A percentile compares a stretch with the other conserved stretches of the same genome.
These are phyloP conservation scores for Ornithorhynchus anatinus DNA, from an alignment of 2,113 vertebrate genomes.

Conservation along the genomic window DNA sequence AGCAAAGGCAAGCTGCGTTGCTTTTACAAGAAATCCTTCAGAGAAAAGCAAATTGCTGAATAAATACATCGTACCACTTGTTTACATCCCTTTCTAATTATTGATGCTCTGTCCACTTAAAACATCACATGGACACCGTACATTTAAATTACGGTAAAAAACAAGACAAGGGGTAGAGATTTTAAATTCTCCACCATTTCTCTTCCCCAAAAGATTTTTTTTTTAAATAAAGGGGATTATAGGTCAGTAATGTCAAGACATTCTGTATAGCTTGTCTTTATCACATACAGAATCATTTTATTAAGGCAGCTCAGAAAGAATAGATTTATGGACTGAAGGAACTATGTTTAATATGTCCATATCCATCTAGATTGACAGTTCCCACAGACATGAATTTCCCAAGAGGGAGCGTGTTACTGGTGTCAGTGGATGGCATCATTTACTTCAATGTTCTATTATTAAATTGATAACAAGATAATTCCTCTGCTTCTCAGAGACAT, in stretches of 20 bases:
- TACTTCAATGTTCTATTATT: slow-evolving; percentile 84
- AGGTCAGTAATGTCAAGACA: slow-evolving; percentile 73
- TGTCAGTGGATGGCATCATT: slow-evolving; percentile 83
- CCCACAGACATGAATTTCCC: slow-evolving; percentile 88
- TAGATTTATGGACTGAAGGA: slow-evolving; percentile 74
- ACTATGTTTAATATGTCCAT: slow-evolving; percentile 80
- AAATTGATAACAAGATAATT: slow-evolving; percentile 92
- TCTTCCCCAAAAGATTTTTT: slow-evolving; percentile 25
- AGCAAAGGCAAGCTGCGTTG: neutral
- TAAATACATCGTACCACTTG: neutral
- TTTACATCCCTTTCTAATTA: neutral
- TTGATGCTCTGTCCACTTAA: slow-evolving; percentile 11
- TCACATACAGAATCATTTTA: slow-evolving; percentile 83
- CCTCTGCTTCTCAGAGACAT: slow-evolving; percentile 78
- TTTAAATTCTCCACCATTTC: slow-evolving; percentile 60
- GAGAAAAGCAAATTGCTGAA: neutral
- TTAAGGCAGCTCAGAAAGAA: slow-evolving; percentile 71
- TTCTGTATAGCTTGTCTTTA: slow-evolving; percentile 73
- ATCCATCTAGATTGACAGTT: slow-evolving; percentile 82
- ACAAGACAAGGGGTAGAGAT: slow-evolving; percentile 39
- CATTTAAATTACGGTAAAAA: slow-evolving; percentile 13
- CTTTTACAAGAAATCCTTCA: slow-evolving; percentile 2
- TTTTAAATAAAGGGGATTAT: slow-evolving; percentile 56
- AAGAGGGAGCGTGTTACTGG: slow-evolving; percentile 82
- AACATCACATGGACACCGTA: slow-evolving; percentile 22